Conservation (phyloP, 2,888 invertebrate species). For the Lasius platythorax region DNA sequence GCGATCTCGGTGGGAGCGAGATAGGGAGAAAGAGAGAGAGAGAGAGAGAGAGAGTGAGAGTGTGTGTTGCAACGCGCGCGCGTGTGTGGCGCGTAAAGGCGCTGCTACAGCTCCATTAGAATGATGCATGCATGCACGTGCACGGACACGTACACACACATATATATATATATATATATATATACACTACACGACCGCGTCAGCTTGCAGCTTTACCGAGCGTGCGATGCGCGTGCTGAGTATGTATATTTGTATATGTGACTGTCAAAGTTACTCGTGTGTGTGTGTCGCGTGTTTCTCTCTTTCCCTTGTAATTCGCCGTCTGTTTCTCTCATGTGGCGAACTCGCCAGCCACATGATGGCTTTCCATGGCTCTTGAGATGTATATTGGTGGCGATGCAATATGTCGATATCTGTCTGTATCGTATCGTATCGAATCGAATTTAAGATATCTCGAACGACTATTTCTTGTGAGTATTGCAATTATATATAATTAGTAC, state of each 20-base stretch:
- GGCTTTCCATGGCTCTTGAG: conserved; percentile 1
- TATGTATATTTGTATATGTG: background rate
- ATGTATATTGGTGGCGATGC: background rate
- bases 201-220: background rate
- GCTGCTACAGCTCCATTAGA: background rate
- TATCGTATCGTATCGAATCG: background rate
- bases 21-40: background rate
- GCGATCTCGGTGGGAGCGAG: conserved; percentile 1
- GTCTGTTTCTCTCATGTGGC: background rate
- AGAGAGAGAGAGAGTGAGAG: conserved; percentile 9
- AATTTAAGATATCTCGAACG: too few species aligned
- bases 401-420: background rate
- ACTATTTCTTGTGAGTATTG: too few species aligned
- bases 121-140: background rate
- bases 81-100: background rate
- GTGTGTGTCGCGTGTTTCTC: background rate
- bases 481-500: too few species aligned
- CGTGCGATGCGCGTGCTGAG: background rate
- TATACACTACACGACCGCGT: background rate
- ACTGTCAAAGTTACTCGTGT: background rate
- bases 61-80: conserved; percentile 9
- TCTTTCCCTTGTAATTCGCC: background rate
- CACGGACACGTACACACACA: too few species aligned
- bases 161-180: background rate
- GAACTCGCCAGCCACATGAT: background rate